Percentiles rank a stretch among this genome's conserved stretches.
phyloP scores from a whole-genome alignment of 2,113 vertebrate species.

The Amblyornis subalaris region DNA sequence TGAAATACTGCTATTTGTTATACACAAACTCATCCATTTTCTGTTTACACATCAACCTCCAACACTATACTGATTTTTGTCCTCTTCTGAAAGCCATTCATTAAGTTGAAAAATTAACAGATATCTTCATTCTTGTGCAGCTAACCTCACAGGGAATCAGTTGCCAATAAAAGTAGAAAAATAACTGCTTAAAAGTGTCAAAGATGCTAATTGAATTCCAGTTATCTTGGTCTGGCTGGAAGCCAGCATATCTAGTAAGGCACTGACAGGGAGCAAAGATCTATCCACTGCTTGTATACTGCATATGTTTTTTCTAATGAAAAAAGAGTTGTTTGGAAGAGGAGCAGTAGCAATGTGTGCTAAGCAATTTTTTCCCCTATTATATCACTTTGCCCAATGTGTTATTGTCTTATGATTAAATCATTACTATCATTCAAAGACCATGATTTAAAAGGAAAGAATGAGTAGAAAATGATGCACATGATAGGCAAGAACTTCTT shows the following conservation, averaged over 20 bases:
- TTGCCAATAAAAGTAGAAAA: conserved; percentile 17
- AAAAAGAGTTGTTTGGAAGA: not conserved
- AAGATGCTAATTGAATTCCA: conserved; percentile 27
- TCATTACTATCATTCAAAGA: not conserved
- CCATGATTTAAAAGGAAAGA: not conserved
- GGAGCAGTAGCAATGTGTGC: not conserved
- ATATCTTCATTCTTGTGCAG: not conserved
- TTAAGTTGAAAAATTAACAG: not conserved
- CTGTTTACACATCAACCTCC: not conserved
- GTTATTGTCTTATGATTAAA: not conserved
- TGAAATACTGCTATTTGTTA: conserved; percentile 1
- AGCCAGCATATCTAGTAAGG: not conserved
- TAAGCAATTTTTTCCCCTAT: not conserved
- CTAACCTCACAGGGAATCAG: not conserved
- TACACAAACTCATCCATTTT: not conserved
- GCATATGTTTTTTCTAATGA: not conserved
- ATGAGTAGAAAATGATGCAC: not conserved
- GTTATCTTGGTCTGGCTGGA: not conserved
- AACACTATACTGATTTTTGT: not conserved
- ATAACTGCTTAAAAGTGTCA: conserved; percentile 32
- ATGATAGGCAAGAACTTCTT: not conserved
- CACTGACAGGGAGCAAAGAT: not conserved
- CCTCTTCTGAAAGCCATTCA: not conserved
- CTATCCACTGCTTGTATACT: not conserved
- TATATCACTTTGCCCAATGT: not conserved